Evolutionary conservation across 2,797 vertebrate genomes (phyloP).

Genomic region (Eulemur coronatus): DNA sequence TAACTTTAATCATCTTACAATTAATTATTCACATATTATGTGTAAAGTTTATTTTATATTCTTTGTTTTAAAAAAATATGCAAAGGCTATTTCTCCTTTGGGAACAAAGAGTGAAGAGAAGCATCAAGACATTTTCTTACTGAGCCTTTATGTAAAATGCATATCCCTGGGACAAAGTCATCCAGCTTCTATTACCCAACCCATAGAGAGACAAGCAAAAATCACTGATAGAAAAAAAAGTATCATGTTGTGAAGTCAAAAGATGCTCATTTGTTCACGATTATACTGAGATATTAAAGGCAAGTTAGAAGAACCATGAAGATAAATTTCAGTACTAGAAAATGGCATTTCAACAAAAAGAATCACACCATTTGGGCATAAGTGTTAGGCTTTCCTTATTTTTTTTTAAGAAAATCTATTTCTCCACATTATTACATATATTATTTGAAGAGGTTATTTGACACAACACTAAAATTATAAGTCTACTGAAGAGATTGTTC

Average conservation of each 20-base stretch:
- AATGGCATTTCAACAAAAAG: constrained; percentile 18
- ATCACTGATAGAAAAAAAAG: background rate
- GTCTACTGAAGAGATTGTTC: background rate
- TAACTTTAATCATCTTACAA: background rate
- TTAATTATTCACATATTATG: background rate
- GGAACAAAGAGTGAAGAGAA: background rate
- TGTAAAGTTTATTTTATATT: background rate
- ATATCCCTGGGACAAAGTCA: background rate
- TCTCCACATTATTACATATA: background rate
- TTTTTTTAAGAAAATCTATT: background rate
- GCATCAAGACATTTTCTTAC: background rate
- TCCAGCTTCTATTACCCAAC: background rate
- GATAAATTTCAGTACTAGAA: constrained; percentile 4
- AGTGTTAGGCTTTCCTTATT: background rate
- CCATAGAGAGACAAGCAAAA: constrained; percentile 1
- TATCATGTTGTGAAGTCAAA: constrained; percentile 37
- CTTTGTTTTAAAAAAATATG: constrained; percentile 29
- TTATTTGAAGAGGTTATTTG: background rate
- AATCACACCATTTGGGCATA: background rate
- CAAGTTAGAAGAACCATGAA: constrained; percentile 24
- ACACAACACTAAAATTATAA: constrained; percentile 17
- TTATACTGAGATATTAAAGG: background rate
- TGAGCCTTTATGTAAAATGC: background rate
- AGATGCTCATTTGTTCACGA: background rate
- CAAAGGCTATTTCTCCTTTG: constrained; percentile 27